Conservation (phyloP, 1,140 invertebrate species). For the Zaprionus davidi region DNA sequence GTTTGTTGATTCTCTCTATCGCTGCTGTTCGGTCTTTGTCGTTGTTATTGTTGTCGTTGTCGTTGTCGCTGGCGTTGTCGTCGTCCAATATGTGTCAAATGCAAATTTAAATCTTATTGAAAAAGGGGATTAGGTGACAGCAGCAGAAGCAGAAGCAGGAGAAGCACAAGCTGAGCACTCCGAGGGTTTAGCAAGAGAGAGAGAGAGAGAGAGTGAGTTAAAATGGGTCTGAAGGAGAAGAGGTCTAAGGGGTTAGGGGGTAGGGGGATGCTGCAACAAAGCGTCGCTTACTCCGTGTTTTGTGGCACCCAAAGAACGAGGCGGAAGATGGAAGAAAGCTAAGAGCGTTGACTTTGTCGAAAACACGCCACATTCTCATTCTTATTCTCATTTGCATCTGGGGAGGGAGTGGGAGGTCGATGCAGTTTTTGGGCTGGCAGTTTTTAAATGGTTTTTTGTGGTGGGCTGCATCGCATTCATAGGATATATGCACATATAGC, state of each 20-base stretch:
- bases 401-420: neutral
- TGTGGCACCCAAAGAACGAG: constrained; percentile 20
- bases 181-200: constrained; percentile 1
- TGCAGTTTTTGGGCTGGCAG: constrained; percentile 52
- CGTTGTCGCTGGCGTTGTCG: constrained; percentile 54
- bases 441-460: constrained; percentile 77
- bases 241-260: neutral
- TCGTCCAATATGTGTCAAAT: constrained; percentile 83
- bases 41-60: constrained; percentile 10
- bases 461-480: constrained; percentile 65
- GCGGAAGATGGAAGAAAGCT: constrained; percentile 31
- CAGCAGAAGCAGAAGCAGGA: constrained; percentile 54
- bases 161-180: constrained; percentile 17
- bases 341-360: constrained; percentile 41
- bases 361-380: constrained; percentile 36
- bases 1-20: constrained; percentile 31
- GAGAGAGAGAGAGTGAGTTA: neutral
- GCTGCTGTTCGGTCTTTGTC: constrained; percentile 13
- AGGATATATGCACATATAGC: neutral
- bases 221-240: neutral
- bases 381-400: constrained; percentile 41
- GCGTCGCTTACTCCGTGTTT: constrained; percentile 38
- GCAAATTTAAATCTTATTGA: constrained; percentile 83
- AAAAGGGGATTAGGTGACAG: constrained; percentile 80
- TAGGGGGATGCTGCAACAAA: constrained; percentile 17